phyloP scores from a whole-genome alignment of 2,888 invertebrate genomes.

The Carcina quercana region DNA sequence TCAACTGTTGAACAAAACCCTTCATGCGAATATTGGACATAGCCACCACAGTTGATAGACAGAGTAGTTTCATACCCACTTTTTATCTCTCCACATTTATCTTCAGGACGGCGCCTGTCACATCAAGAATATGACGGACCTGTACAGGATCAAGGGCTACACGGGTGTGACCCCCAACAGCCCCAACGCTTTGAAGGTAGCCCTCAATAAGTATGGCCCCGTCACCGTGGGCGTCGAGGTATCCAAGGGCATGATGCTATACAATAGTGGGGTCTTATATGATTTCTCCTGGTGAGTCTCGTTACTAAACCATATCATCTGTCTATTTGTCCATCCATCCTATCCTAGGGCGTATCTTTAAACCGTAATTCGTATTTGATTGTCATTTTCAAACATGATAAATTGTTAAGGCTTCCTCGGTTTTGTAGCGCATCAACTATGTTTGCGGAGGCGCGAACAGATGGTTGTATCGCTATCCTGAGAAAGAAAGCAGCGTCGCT shows the following conservation, averaged over 20 bases:
- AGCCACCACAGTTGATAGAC: neutral
- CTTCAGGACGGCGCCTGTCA: constrained; percentile 33
- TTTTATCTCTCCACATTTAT: neutral
- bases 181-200: constrained; percentile 31
- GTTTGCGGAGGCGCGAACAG: too few species aligned
- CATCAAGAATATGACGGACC: constrained; percentile 26
- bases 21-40: too few species aligned
- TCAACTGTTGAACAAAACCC: too few species aligned
- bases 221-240: constrained; percentile 29
- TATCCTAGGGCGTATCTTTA: too few species aligned
- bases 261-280: constrained; percentile 36
- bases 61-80: neutral
- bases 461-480: too few species aligned
- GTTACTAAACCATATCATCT: too few species aligned
- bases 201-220: constrained; percentile 36
- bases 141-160: constrained; percentile 31
- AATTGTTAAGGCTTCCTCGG: too few species aligned
- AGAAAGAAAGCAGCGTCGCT: too few species aligned
- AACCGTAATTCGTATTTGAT: too few species aligned
- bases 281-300: constrained; percentile 31
- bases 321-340: too few species aligned
- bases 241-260: constrained; percentile 17
- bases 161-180: constrained; percentile 27
- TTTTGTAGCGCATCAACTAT: too few species aligned
- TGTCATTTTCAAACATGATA: too few species aligned